These are phyloP conservation scores for Urocitellus parryii DNA, from an alignment of 2,113 vertebrate species.

Conservation along the genomic window DNA sequence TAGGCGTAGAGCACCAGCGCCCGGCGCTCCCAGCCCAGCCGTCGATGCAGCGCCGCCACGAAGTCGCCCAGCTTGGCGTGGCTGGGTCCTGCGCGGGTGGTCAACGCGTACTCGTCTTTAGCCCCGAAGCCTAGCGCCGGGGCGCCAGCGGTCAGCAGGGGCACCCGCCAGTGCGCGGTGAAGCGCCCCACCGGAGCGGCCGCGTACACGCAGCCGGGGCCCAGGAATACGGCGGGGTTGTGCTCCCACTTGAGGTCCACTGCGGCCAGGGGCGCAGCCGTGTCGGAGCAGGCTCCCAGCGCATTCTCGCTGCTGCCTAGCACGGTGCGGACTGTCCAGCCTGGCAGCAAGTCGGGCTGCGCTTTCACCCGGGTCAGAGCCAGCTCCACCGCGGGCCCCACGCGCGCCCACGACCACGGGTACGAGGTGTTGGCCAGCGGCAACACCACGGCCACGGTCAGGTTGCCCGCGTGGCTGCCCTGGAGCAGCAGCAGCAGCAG, in stretches of 20 bases:
- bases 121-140: constrained; percentile 91
- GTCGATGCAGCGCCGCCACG: constrained; percentile 89
- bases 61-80: constrained; percentile 94
- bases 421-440: constrained; percentile 92
- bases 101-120: constrained; percentile 87
- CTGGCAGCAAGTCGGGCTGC: constrained; percentile 85
- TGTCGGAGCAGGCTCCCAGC: constrained; percentile 92
- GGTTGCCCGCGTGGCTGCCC: constrained; percentile 74
- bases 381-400: constrained; percentile 91
- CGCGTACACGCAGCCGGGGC: constrained; percentile 94
- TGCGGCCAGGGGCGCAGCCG: constrained; percentile 91
- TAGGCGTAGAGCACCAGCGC: constrained; percentile 93
- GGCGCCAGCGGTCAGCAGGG: constrained; percentile 94
- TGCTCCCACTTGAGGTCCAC: constrained; percentile 92
- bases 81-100: constrained; percentile 94
- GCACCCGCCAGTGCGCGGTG: constrained; percentile 93
- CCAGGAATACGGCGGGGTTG: constrained; percentile 92
- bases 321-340: constrained; percentile 85
- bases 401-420: constrained; percentile 96
- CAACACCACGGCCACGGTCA: constrained; percentile 93
- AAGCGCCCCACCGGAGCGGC: constrained; percentile 93
- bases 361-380: constrained; percentile 87
- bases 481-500: constrained; percentile 37
- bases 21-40: constrained; percentile 91
- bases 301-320: constrained; percentile 93